These are phyloP conservation scores for Lasioglossum vierecki DNA, from an alignment of 2,888 invertebrate species.

Conservation along the genomic window DNA sequence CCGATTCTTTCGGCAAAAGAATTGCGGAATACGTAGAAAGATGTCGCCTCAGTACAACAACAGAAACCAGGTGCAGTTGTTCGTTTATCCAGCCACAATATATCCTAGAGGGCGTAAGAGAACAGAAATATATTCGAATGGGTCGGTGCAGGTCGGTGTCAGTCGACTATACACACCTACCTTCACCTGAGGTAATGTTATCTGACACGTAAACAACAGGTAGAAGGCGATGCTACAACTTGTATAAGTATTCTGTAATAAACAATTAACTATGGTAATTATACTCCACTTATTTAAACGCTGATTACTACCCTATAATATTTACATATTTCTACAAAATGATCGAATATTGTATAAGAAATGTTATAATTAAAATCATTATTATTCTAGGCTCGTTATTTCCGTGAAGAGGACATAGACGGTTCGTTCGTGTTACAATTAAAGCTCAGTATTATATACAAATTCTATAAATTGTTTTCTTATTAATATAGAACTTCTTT, in stretches of 20 bases:
- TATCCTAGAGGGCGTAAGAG: too few species aligned
- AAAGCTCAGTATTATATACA: background rate
- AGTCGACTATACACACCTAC: slow-evolving; percentile 9
- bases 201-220: slow-evolving; percentile 56
- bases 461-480: background rate
- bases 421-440: slow-evolving; percentile 85
- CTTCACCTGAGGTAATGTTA: slow-evolving; percentile 34
- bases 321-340: background rate
- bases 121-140: too few species aligned
- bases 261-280: slow-evolving; percentile 57
- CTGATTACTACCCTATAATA: background rate
- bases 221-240: background rate
- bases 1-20: slow-evolving; percentile 17
- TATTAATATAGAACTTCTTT: background rate
- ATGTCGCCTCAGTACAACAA: slow-evolving; percentile 50
- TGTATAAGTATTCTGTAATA: background rate
- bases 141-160: background rate
- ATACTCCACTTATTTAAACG: background rate
- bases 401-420: slow-evolving; percentile 97
- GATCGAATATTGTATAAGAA: background rate
- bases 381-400: slow-evolving; percentile 93
- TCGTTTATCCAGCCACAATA: too few species aligned
- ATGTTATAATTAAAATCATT: background rate
- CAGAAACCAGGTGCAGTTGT: slow-evolving; percentile 34
- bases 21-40: slow-evolving; percentile 19